phyloP scores from a whole-genome alignment of 2,797 vertebrate genomes.

The Mycteria americana region DNA sequence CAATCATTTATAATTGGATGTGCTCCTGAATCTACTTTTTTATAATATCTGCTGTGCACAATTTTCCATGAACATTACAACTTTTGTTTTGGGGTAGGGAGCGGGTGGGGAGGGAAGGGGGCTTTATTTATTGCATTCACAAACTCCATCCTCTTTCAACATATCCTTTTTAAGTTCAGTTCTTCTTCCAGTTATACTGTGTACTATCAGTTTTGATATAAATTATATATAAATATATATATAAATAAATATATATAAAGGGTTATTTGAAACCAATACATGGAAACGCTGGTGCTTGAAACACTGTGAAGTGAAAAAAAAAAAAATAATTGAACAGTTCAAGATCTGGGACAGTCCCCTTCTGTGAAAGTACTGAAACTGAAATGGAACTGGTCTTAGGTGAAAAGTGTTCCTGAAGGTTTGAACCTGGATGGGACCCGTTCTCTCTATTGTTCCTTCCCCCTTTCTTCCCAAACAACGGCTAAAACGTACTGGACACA shows the following conservation, averaged over 20 bases:
- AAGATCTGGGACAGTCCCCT: slow-evolving; percentile 83
- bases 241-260: slow-evolving; percentile 84
- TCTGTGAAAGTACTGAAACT: slow-evolving; percentile 78
- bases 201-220: slow-evolving; percentile 88
- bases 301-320: slow-evolving; percentile 91
- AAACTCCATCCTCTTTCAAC: slow-evolving; percentile 80
- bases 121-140: slow-evolving; percentile 98
- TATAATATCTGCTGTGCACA: slow-evolving; percentile 96
- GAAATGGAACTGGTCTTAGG: slow-evolving; percentile 69
- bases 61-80: slow-evolving; percentile 90
- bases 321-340: slow-evolving; percentile 72
- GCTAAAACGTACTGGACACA: slow-evolving; percentile 1
- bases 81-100: slow-evolving; percentile 79
- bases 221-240: slow-evolving; percentile 82
- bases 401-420: slow-evolving; percentile 67
- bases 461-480: background rate
- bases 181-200: slow-evolving; percentile 84
- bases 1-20: slow-evolving; percentile 95
- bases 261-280: slow-evolving; percentile 87
- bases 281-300: slow-evolving; percentile 97
- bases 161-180: slow-evolving; percentile 87
- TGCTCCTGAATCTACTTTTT: slow-evolving; percentile 92
- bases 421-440: slow-evolving; percentile 49
- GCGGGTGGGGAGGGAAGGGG: slow-evolving; percentile 55
- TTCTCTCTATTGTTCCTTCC: slow-evolving; percentile 67